These are phyloP conservation scores for Ceyx erithaca DNA, from an alignment of 2,797 vertebrate species.

Conservation along the genomic window DNA sequence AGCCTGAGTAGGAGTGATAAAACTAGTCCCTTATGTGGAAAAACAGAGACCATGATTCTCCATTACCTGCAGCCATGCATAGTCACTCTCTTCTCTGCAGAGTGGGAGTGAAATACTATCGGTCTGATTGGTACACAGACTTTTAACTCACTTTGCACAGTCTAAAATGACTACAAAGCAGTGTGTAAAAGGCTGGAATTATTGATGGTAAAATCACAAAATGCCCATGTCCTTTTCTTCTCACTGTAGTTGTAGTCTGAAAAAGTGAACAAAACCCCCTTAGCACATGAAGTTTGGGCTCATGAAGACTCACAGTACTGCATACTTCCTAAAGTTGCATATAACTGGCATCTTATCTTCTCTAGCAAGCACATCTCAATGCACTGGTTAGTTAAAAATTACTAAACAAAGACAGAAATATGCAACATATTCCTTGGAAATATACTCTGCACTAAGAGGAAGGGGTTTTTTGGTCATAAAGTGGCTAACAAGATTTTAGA, in stretches of 20 bases:
- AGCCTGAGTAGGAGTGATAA: slow-evolving; percentile 50
- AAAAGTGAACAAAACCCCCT: background rate
- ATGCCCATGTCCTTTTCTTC: background rate
- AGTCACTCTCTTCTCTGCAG: background rate
- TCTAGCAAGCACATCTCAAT: background rate
- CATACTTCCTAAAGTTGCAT: background rate
- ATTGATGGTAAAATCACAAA: slow-evolving; percentile 6
- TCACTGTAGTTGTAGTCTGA: background rate
- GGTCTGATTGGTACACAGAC: slow-evolving; percentile 25
- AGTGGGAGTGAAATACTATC: slow-evolving; percentile 51
- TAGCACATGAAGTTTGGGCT: background rate
- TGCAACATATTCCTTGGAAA: background rate
- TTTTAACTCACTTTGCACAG: background rate
- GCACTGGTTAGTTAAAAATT: background rate
- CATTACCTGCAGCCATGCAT: slow-evolving; percentile 10
- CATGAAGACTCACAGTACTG: background rate
- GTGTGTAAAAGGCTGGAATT: background rate
- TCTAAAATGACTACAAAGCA: slow-evolving; percentile 21
- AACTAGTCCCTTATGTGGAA: background rate
- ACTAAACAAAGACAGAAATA: background rate
- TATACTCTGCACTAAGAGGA: background rate
- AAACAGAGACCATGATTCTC: slow-evolving; percentile 34
- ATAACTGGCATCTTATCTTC: background rate
- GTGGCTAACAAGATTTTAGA: background rate
- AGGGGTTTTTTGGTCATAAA: background rate